Evolutionary conservation across 2,113 vertebrate species (phyloP), one percentile per base, ranked within the genome.

Genomic region (Callithrix jacchus): DNA sequence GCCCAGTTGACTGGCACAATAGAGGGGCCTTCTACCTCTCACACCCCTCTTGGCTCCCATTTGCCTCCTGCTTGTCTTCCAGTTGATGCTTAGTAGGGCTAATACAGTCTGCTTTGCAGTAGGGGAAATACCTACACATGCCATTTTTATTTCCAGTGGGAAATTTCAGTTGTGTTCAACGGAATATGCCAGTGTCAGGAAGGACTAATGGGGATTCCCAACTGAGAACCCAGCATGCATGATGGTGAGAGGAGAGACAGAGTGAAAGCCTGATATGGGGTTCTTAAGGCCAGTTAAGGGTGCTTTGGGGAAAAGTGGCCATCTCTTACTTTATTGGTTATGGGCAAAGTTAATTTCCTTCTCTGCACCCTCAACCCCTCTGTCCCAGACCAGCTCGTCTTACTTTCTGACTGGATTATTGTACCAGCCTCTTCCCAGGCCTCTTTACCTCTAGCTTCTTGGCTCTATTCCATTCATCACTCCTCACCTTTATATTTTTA

Each of bases 401-500:
- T 56, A 68, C 12, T 71, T 79, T 85, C n/a, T 94, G 79, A 79
- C 30, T 73, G 9, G 8, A 83, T 73, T 82, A 68, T 12, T 83
- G 27, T 17, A 89, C 68, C 12, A 92, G 64, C 54, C 21, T 93
- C 56, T 85, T 74, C 25, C 71, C 20, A 91, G 21, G 17, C 8
- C 20, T 58, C 20, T 90, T 87, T 90, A n/a, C 56, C 35, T 87
- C 83, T 4, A 73, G 47, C 18, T 92, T 77, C 30, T 92, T 89
- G 25, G 17, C 42, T 93, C 18, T 81, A 45, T 94, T 93, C 40
- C 61, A 27, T 70, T 93, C 37, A 87, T 2, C n/a, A 96, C n/a
- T 20, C 9, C 96, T 91, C 35, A 79, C 52, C 23, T 94, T 93
- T 86, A 77, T 70, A 17, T 92, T 94, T 93, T 40, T 94, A n/a